Conservation (phyloP, 2,113 vertebrate species). For the Coturnix japonica region DNA sequence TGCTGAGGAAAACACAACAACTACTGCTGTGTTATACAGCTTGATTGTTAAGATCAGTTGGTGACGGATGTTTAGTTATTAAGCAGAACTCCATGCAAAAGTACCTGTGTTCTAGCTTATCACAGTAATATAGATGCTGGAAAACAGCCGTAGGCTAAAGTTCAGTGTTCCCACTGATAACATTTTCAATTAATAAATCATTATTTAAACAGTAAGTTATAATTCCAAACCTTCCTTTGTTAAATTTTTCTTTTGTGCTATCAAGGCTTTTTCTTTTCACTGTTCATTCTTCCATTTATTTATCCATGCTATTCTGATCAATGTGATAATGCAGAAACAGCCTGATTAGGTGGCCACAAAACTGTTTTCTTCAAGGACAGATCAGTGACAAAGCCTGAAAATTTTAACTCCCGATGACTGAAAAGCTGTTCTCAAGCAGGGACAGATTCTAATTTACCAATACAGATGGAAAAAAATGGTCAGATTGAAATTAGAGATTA, state of each 20-base stretch:
- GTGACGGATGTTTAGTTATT: background rate
- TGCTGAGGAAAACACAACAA: background rate
- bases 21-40: background rate
- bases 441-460: background rate
- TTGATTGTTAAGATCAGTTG: background rate
- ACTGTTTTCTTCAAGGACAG: background rate
- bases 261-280: conserved; percentile 24
- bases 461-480: background rate
- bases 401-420: background rate
- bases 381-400: background rate
- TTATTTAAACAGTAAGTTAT: conserved; percentile 35
- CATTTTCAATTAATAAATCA: conserved; percentile 37
- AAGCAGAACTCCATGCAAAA: background rate
- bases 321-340: conserved; percentile 35
- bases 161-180: background rate
- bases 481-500: background rate
- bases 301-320: conserved; percentile 11
- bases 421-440: background rate
- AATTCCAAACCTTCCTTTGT: background rate
- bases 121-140: background rate
- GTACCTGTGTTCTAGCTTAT: background rate
- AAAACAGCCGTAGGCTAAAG: background rate
- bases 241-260: background rate
- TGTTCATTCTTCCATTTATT: conserved; percentile 44
- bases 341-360: background rate